Percentiles rank a stretch among this genome's conserved stretches.
phyloP scores from a whole-genome alignment of 1,140 invertebrate genomes.

The Palaemon carinicauda region DNA sequence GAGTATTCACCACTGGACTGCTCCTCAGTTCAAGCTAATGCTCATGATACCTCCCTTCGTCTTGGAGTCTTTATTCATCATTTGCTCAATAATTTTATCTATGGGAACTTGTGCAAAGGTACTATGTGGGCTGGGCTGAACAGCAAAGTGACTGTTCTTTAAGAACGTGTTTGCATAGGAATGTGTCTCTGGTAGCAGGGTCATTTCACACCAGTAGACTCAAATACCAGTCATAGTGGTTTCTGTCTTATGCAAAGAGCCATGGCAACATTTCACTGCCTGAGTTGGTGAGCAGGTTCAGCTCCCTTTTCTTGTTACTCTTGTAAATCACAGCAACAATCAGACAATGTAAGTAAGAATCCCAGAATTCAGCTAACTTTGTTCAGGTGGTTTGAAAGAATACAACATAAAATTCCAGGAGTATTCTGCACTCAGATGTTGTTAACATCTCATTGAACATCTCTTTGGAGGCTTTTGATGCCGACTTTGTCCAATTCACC shows the following conservation, averaged over 20 bases:
- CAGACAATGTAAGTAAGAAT: constrained; percentile 1
- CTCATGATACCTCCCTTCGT: constrained; percentile 4
- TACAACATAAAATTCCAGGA: neutral
- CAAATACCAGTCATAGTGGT: neutral
- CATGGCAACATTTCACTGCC: neutral
- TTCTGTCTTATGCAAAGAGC: constrained; percentile 17
- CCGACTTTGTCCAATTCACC: neutral
- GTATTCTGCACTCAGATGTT: neutral
- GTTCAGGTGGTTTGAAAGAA: neutral
- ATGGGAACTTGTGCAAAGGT: constrained; percentile 19
- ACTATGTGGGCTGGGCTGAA: neutral
- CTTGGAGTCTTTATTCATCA: constrained; percentile 12
- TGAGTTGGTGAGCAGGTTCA: neutral
- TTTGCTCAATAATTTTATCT: constrained; percentile 13
- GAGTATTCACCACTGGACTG: constrained; percentile 7
- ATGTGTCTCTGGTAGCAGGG: neutral
- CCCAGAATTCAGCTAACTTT: neutral
- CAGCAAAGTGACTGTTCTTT: neutral
- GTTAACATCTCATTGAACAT: neutral
- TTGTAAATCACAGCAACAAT: neutral
- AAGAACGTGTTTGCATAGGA: neutral
- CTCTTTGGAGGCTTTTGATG: neutral
- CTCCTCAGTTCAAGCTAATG: constrained; percentile 7
- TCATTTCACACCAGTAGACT: constrained; percentile 24
- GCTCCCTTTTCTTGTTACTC: neutral